These are phyloP conservation scores for Pterocles burchelli DNA, from an alignment of 2,113 vertebrate species.

Conservation along the genomic window DNA sequence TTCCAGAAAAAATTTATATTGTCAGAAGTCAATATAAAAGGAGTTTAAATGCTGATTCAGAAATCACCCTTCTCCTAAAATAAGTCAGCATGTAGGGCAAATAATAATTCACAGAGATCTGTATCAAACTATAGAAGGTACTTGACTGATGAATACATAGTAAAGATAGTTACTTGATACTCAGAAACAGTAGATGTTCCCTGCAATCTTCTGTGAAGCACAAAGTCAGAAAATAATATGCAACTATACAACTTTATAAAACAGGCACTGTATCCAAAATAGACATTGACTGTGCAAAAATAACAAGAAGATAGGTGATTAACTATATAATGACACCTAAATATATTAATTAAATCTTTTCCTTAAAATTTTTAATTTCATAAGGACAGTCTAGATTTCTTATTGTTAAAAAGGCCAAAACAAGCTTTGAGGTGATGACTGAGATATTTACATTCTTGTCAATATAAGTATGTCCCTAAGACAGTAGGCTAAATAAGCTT, in stretches of 20 bases:
- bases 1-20: neutral
- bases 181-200: neutral
- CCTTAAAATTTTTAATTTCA: neutral
- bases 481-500: neutral
- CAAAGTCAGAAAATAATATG: neutral
- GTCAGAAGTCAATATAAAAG: neutral
- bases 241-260: neutral
- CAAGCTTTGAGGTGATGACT: neutral
- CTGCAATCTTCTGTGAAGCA: neutral
- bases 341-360: neutral
- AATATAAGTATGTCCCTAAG: neutral
- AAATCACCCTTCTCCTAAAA: neutral
- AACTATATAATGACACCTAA: neutral
- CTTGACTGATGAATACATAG: neutral
- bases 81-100: neutral
- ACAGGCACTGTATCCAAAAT: neutral
- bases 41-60: neutral
- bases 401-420: neutral
- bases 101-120: neutral
- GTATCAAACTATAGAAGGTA: neutral
- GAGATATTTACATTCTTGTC: neutral
- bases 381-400: neutral
- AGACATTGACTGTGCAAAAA: neutral
- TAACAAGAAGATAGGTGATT: neutral
- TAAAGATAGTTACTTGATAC: neutral